A percentile compares a stretch with the other conserved stretches of the same genome.
Evolutionary conservation across 2,113 vertebrate species (phyloP).

Genomic region (Marcusenius ussheri): DNA sequence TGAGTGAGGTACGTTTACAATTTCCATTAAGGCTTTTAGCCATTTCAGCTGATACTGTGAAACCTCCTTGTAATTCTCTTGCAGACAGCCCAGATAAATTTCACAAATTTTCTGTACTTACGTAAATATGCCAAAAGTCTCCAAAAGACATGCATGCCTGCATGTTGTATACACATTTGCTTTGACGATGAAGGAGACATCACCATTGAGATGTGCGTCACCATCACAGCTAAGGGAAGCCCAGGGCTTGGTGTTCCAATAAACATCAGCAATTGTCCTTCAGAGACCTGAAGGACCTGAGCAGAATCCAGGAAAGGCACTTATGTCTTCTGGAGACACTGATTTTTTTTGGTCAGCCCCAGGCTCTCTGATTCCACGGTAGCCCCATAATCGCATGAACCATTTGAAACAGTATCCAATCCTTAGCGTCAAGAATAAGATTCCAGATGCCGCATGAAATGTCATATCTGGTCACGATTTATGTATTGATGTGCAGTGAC

Average conservation of each 20-base stretch:
- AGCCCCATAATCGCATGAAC: not conserved
- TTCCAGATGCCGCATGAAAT: not conserved
- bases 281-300: not conserved
- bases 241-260: not conserved
- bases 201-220: no score
- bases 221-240: not conserved
- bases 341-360: not conserved
- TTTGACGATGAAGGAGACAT: not conserved
- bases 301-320: not conserved
- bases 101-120: not conserved
- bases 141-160: not conserved
- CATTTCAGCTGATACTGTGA: not conserved
- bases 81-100: not conserved
- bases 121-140: not conserved
- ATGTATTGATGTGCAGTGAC: not conserved
- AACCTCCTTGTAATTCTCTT: not conserved
- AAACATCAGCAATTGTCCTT: not conserved
- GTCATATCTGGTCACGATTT: not conserved
- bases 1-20: not conserved
- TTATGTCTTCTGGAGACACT: not conserved
- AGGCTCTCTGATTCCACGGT: not conserved
- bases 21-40: not conserved
- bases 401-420: not conserved
- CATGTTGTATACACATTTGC: not conserved
- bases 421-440: not conserved